Evolutionary conservation across 1,140 invertebrate species (phyloP), one percentile per base, ranked within the genome.

Genomic region (Meloidogyne hapla): DNA sequence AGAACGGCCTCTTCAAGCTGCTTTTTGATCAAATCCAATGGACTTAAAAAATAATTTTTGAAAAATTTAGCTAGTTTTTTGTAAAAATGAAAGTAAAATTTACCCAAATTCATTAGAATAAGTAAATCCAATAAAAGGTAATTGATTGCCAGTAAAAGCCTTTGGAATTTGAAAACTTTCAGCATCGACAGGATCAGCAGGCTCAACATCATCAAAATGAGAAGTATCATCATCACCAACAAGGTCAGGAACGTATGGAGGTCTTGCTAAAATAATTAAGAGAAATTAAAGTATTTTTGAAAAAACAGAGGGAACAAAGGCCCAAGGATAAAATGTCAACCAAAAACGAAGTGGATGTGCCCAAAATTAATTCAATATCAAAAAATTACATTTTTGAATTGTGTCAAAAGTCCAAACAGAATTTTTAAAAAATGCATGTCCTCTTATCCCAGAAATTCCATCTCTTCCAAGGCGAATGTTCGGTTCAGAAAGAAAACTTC

Each of bases 91-190:
- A 48, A 21, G 28, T 21, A 21, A 28, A 25, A 70, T 40, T 25
- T 67, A 80, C 80, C 81, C 75, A 21, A 81, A 75, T 42, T 86
- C 85, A 69, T 83, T 85, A 3, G 93, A 94, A 87, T 96, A 99
- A 0, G 96, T 98, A 87, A 99, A 99, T 10, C 96, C 95, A 74
- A 99, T 94, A 89, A 99, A 99, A 21, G 96, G 95, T 77, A 99
- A 89, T 89, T 99, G 95, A 89, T 99, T 98, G 62, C 95, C 97
- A 74, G 94, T 94, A 89, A 99, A 99, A 42, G 94, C 94, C 90
- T 97, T 98, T 33, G 95, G 94, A 74, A 93, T 90, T 12, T 95
- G 93, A 89, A 99, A 99, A 86, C 92, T 92, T 88, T 96, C 94
- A 85, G 94, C 93, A 1, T 92, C 90, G 66, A 91, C 91, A 83